A percentile compares a stretch with the other conserved stretches of the same genome.
These are phyloP conservation scores for Collichthys lucidus DNA, from an alignment of 2,113 vertebrate species.

Conservation along the genomic window DNA sequence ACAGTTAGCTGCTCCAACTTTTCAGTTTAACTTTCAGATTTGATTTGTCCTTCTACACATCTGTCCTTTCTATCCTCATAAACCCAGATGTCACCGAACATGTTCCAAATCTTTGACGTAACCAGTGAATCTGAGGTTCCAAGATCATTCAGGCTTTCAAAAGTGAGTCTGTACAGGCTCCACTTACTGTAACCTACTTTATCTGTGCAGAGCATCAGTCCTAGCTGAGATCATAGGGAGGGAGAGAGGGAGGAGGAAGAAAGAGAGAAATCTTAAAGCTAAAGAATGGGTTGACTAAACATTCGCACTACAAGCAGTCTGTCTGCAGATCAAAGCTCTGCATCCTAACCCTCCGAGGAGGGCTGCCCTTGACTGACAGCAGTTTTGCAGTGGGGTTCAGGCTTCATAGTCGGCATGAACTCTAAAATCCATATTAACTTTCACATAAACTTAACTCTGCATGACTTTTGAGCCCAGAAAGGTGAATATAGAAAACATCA, in stretches of 20 bases:
- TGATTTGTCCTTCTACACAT: not conserved
- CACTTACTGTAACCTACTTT: not conserved
- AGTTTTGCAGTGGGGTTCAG: not conserved
- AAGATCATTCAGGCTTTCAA: not conserved
- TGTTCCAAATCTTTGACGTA: not conserved
- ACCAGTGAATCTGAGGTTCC: not conserved
- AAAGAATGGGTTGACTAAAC: not conserved
- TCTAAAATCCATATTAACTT: slow-evolving; percentile 9
- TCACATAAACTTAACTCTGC: not conserved
- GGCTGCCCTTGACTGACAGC: slow-evolving; percentile 11
- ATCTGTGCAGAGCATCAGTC: not conserved
- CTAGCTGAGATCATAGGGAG: not conserved
- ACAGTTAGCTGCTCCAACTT: not conserved
- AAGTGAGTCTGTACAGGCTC: not conserved
- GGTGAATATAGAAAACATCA: slow-evolving; percentile 10
- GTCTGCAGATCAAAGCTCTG: slow-evolving; percentile 13
- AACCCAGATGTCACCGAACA: not conserved
- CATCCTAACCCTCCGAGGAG: not conserved
- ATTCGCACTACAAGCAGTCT: slow-evolving; percentile 1
- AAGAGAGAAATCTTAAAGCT: not conserved
- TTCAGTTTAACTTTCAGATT: not conserved
- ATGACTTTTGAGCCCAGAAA: slow-evolving; percentile 3
- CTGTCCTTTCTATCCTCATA: not conserved
- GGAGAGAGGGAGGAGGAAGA: not conserved
- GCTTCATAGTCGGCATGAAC: slow-evolving; percentile 3